Evolutionary conservation across 2,113 vertebrate species (phyloP), one percentile per base, ranked within the genome.

Genomic region (Leptosomus discolor): DNA sequence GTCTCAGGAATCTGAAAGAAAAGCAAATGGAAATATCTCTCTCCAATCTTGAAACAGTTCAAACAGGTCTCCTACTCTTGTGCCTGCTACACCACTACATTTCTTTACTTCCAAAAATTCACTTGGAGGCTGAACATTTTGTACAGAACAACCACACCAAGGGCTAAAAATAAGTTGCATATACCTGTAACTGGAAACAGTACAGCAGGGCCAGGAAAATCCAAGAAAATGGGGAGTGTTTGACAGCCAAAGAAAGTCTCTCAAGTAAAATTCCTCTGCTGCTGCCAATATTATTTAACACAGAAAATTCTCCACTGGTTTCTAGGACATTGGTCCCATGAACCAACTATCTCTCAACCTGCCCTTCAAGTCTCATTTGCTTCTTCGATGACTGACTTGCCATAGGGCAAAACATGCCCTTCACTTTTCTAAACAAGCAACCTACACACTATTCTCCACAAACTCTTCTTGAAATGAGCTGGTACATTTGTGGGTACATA

Each of bases 181-280:
- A 58, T 78, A 97, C 90, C 92, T 93, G 16, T 92, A 68, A 85
- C 67, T 83, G 88, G 82, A 94, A 95, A 86, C 37, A 77, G 29
- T 43, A 77, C 16, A 92, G 30, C 18, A 88, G 17, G 32, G 80
- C 79, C 63, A 95, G 68, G 71, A 94, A 94, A 96, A 92, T 48
- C 21, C 50, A 95, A 88, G 63, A 83, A 94, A 88, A 77, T 39
- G 13, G 19, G 41, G 46, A 82, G 60, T 18, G 14, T 37, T 10
- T 84, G 54, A 93, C 58, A 79, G 78, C 61, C 71, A 93, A 87
- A 63, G 30, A 50, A 81, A 82, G 36, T 50, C 27, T 86, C 79
- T 85, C 37, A 74, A 80, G 64, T 36, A 84, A 81, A 89, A 96
- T 64, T 41, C 65, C 19, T 20, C 63, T 73, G 45, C 56, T 43